phyloP scores from a whole-genome alignment of 2,113 vertebrate species.

The Tachysurus vachellii region DNA sequence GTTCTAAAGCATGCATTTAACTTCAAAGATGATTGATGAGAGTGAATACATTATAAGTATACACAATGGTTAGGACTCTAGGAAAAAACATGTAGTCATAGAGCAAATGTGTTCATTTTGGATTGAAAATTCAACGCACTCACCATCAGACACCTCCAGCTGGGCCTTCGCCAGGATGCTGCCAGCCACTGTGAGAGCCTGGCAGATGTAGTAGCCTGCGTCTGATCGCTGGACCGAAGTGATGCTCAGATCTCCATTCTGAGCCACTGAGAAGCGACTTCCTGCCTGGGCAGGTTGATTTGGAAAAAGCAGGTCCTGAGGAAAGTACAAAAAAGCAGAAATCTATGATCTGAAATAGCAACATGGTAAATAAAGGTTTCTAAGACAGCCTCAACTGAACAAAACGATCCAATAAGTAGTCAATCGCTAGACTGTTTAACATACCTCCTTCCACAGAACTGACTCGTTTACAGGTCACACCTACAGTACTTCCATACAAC shows the following conservation, averaged over 20 bases:
- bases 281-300: constrained; percentile 94
- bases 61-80: background rate
- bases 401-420: background rate
- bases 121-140: constrained; percentile 53
- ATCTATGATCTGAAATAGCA: background rate
- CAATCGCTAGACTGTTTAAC: background rate
- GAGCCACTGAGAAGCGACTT: constrained; percentile 91
- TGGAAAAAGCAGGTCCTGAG: constrained; percentile 93
- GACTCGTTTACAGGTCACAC: background rate
- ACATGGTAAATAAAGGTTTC: background rate
- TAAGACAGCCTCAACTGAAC: background rate
- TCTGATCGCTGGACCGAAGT: constrained; percentile 89
- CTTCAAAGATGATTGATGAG: background rate
- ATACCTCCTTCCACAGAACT: background rate
- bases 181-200: constrained; percentile 95
- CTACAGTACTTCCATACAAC: background rate
- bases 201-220: constrained; percentile 96
- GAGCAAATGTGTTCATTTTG: background rate
- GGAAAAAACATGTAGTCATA: background rate
- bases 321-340: background rate
- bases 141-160: constrained; percentile 98
- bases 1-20: background rate
- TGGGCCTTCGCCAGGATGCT: constrained; percentile 98
- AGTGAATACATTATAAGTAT: background rate
- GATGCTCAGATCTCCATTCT: constrained; percentile 91